These are phyloP conservation scores for Allochrocebus solatus DNA, from an alignment of 2,797 vertebrate genomes.

Conservation along the genomic window DNA sequence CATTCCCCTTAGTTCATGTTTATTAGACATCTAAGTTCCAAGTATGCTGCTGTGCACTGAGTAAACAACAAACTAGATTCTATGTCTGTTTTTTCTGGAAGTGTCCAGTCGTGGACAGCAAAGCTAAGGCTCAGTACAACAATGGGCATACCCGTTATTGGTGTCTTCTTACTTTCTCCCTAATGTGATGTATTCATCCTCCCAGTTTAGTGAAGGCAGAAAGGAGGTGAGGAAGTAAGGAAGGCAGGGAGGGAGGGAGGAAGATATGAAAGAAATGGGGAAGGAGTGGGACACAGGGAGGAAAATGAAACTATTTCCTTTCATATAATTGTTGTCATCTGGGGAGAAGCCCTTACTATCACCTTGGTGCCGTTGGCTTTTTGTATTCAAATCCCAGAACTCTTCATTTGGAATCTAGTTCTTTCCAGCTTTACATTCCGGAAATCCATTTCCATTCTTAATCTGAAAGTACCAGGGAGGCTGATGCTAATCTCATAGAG, in stretches of 20 bases:
- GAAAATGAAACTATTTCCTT: background rate
- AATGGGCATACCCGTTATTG: background rate
- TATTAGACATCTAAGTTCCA: background rate
- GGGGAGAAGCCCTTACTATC: background rate
- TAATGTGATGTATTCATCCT: background rate
- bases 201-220: background rate
- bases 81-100: background rate
- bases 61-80: background rate
- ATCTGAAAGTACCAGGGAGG: background rate
- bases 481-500: background rate
- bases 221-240: no score
- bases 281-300: background rate
- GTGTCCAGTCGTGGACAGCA: background rate
- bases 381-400: background rate
- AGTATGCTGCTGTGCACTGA: background rate
- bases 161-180: background rate
- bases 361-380: background rate
- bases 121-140: background rate
- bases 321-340: background rate
- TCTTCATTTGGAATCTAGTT: background rate
- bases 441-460: background rate
- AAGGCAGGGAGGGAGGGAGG: background rate
- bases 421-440: background rate
- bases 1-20: background rate
- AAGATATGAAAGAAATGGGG: background rate